A percentile compares a stretch with the other conserved stretches of the same genome.
These are phyloP conservation scores for Asbolus verrucosus DNA, from an alignment of 1,140 invertebrate genomes.

Conservation along the genomic window DNA sequence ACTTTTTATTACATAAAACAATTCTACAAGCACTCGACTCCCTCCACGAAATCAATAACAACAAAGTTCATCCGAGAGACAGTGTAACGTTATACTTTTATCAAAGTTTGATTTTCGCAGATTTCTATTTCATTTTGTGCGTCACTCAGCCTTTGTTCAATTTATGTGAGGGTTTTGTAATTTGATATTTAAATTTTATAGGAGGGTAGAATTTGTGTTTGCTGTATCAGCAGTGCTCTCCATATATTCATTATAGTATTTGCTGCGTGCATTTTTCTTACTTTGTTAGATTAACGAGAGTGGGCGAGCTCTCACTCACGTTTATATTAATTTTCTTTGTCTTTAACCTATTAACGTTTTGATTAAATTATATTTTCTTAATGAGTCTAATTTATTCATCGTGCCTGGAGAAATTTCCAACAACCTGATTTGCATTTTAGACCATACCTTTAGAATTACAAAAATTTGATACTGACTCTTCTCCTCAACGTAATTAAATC, in stretches of 20 bases:
- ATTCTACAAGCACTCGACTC: constrained; percentile 22
- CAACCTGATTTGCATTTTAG: constrained; percentile 32
- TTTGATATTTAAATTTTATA: constrained; percentile 31
- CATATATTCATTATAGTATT: no score
- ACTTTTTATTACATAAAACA: constrained; percentile 39
- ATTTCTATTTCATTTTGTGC: constrained; percentile 35
- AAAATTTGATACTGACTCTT: constrained; percentile 10
- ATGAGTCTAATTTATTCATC: constrained; percentile 44
- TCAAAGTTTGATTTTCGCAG: constrained; percentile 31
- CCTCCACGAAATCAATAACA: constrained; percentile 19
- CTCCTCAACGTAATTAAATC: neutral
- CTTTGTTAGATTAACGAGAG: constrained; percentile 2
- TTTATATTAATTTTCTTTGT: constrained; percentile 35
- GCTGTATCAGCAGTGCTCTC: no score
- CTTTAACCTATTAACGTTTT: constrained; percentile 35
- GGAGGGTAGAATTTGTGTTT: no score
- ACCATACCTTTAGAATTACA: constrained; percentile 2
- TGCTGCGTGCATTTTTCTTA: constrained; percentile 26
- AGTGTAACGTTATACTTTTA: constrained; percentile 27
- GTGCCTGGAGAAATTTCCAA: constrained; percentile 5
- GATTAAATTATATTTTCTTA: constrained; percentile 18
- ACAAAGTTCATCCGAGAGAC: neutral
- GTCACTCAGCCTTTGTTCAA: constrained; percentile 16
- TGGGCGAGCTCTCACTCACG: neutral
- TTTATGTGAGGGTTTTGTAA: constrained; percentile 27